phyloP scores from a whole-genome alignment of 2,113 vertebrate species.

The Motacilla tschutschensis region DNA sequence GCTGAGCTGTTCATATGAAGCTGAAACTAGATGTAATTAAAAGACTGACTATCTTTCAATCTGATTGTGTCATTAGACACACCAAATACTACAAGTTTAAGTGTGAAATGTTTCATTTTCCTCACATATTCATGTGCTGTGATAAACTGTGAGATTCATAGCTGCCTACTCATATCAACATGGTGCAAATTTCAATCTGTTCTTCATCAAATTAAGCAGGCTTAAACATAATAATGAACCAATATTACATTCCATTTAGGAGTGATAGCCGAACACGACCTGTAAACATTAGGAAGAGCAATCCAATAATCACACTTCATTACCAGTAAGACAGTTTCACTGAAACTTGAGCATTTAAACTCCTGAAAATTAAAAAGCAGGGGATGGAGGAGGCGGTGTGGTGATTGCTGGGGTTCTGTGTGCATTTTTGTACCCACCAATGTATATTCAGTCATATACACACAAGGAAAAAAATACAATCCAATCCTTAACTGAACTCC shows the following conservation, averaged over 20 bases:
- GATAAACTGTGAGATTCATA: not conserved
- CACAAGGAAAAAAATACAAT: not conserved
- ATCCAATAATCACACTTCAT: not conserved
- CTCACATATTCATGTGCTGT: not conserved
- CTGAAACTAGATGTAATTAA: not conserved
- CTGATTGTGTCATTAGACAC: not conserved
- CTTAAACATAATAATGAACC: not conserved
- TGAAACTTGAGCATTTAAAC: not conserved
- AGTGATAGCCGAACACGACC: accelerated
- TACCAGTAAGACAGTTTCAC: not conserved
- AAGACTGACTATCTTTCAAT: not conserved
- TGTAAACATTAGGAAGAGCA: not conserved
- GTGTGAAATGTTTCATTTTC: not conserved
- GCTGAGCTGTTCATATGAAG: not conserved
- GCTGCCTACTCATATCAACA: not conserved
- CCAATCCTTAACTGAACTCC: not conserved
- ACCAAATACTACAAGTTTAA: not conserved
- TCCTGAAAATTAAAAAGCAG: not conserved
- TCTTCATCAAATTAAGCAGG: not conserved
- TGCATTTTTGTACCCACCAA: not conserved
- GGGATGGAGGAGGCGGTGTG: not conserved
- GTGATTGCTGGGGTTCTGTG: not conserved
- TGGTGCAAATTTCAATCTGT: not conserved
- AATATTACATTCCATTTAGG: not conserved
- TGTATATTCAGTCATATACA: not conserved